Evolutionary conservation across 2,113 vertebrate genomes (phyloP).

Genomic region (Eulemur rufifrons): DNA sequence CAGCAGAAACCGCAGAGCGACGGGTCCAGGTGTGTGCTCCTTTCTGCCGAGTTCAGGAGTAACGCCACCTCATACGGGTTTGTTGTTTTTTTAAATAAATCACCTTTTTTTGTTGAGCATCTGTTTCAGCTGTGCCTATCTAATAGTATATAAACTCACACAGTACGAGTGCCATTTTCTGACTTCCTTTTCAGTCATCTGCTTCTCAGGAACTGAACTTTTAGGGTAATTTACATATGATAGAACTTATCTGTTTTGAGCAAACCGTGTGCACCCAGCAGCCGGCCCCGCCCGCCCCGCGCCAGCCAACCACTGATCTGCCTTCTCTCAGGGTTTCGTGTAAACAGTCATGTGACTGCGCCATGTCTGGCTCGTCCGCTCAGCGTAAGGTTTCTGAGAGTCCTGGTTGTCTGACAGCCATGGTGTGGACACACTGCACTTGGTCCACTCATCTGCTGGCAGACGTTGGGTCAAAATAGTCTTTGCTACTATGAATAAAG

Average conservation of each 20-base stretch:
- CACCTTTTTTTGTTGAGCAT: background rate
- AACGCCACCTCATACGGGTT: background rate
- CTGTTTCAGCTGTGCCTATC: background rate
- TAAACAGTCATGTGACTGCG: rapidly evolving
- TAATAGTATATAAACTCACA: too few species aligned
- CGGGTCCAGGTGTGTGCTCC: too few species aligned
- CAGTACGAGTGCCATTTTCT: background rate
- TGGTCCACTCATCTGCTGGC: background rate
- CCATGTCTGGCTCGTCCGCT: background rate
- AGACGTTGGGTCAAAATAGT: background rate
- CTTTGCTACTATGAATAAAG: background rate
- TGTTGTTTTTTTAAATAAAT: background rate
- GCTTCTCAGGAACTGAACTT: background rate
- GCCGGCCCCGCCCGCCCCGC: too few species aligned
- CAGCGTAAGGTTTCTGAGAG: background rate
- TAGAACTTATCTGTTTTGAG: too few species aligned
- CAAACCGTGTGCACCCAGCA: too few species aligned
- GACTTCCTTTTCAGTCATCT: background rate
- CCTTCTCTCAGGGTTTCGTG: background rate
- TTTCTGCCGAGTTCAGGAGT: background rate
- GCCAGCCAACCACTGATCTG: background rate
- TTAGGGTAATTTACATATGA: background rate
- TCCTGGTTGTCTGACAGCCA: background rate
- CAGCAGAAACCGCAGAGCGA: rapidly evolving
- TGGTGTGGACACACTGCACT: background rate